phyloP scores from a whole-genome alignment of 2,888 invertebrate genomes.

The Pachydiplax longipennis region DNA sequence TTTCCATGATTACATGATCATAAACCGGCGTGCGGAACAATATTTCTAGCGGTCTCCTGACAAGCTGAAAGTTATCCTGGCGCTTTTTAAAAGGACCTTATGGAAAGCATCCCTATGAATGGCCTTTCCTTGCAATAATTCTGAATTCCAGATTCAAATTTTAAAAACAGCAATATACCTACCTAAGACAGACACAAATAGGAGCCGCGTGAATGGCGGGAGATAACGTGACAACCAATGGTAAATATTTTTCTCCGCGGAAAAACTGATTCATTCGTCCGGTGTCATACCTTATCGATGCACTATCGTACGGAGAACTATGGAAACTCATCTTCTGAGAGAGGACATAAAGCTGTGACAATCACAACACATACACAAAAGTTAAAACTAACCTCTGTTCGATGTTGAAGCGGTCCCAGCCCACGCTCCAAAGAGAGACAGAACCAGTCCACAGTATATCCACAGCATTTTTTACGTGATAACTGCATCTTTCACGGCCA shows the following conservation, averaged over 20 bases:
- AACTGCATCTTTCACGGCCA: slow-evolving; percentile 60
- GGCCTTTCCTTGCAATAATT: too few relatives aligned
- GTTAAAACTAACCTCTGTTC: slow-evolving; percentile 57
- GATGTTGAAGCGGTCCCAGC: slow-evolving; percentile 56
- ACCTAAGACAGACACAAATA: neutral
- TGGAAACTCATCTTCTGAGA: neutral
- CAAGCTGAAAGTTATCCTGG: too few relatives aligned
- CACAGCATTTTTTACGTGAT: slow-evolving; percentile 60
- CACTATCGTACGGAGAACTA: too few relatives aligned
- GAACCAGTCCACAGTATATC: slow-evolving; percentile 59
- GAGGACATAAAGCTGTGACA: slow-evolving; percentile 8
- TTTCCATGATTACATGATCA: too few relatives aligned
- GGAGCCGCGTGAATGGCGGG: neutral
- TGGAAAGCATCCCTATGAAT: too few relatives aligned
- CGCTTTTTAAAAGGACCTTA: too few relatives aligned
- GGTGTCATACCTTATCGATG: too few relatives aligned
- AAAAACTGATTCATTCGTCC: too few relatives aligned
- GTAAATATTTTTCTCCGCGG: neutral
- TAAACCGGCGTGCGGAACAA: too few relatives aligned
- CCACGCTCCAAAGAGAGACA: slow-evolving; percentile 55
- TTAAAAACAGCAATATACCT: too few relatives aligned
- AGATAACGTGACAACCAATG: neutral
- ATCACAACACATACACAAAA: slow-evolving; percentile 2
- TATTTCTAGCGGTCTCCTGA: too few relatives aligned
- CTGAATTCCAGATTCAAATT: too few relatives aligned